phyloP scores from a whole-genome alignment of 2,113 vertebrate species.

The Scytalopus superciliaris region DNA sequence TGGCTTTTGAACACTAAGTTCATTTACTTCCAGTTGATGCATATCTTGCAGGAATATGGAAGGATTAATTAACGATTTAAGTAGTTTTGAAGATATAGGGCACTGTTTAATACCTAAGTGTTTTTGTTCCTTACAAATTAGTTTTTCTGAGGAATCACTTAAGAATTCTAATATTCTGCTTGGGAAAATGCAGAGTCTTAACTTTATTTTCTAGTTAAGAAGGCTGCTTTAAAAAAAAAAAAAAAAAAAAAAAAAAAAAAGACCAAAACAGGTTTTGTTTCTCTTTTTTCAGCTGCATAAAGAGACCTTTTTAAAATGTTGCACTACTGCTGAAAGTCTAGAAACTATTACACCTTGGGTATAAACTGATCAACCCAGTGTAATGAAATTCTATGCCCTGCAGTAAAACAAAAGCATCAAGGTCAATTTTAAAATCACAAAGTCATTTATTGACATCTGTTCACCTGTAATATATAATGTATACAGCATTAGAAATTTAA shows the following conservation, averaged over 20 bases:
- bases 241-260: background rate
- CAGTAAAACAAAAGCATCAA: slow-evolving; percentile 41
- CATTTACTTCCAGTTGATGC: slow-evolving; percentile 18
- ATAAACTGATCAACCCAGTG: slow-evolving; percentile 4
- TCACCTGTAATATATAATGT: background rate
- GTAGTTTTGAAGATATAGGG: background rate
- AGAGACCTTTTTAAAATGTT: slow-evolving; percentile 22
- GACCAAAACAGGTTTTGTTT: background rate
- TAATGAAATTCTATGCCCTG: slow-evolving; percentile 43
- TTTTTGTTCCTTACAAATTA: background rate
- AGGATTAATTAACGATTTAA: slow-evolving; percentile 48
- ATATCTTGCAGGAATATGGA: slow-evolving; percentile 19
- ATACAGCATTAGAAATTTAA: slow-evolving; percentile 1
- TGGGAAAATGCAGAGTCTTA: background rate
- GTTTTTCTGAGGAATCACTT: background rate
- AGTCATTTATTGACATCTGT: slow-evolving; percentile 33
- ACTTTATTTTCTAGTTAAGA: background rate
- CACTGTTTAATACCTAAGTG: background rate
- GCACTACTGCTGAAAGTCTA: background rate
- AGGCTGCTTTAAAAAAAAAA: background rate
- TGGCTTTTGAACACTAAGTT: slow-evolving; percentile 18
- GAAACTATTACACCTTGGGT: background rate
- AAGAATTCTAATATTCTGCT: background rate
- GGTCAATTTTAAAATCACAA: slow-evolving; percentile 31
- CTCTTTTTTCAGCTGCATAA: background rate